A percentile compares a stretch with the other conserved stretches of the same genome.
Conservation (phyloP, 2,888 invertebrate species). For the Phrixothrix hirtus region DNA sequence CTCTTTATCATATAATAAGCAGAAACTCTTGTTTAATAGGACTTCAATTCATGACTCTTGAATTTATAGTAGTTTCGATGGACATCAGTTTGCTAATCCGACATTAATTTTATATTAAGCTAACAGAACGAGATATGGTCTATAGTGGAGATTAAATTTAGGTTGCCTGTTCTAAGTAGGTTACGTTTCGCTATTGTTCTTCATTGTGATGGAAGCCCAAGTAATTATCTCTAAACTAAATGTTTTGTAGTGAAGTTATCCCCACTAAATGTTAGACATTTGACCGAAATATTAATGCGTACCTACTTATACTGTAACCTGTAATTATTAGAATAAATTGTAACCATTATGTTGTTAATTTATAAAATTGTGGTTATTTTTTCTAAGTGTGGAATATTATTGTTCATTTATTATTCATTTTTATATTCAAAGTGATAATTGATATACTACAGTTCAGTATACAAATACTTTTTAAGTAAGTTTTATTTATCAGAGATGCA, state of each 20-base stretch:
- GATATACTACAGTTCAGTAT: too few relatives aligned
- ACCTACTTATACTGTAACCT: too few relatives aligned
- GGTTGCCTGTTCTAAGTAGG: conserved; percentile 3
- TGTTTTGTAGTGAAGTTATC: conserved; percentile 1
- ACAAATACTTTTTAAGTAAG: too few relatives aligned
- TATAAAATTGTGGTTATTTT: too few relatives aligned
- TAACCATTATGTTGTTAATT: too few relatives aligned
- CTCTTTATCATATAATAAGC: too few relatives aligned
- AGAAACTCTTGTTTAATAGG: not conserved
- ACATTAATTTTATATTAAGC: not conserved
- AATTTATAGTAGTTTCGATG: not conserved
- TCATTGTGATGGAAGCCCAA: conserved; percentile 1
- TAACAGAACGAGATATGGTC: not conserved
- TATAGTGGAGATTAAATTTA: conserved; percentile 1
- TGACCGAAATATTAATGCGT: not conserved
- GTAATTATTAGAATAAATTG: too few relatives aligned
- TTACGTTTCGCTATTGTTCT: conserved; percentile 5
- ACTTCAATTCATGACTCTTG: not conserved
- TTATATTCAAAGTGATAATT: too few relatives aligned
- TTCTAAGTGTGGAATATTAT: too few relatives aligned
- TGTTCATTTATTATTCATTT: too few relatives aligned
- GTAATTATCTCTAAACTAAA: conserved; percentile 12
- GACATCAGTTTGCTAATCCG: not conserved
- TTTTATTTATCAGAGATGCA: too few relatives aligned
- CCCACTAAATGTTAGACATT: conserved; percentile 5